phyloP scores from a whole-genome alignment of 2,113 vertebrate genomes.

The Eclectus roratus region DNA sequence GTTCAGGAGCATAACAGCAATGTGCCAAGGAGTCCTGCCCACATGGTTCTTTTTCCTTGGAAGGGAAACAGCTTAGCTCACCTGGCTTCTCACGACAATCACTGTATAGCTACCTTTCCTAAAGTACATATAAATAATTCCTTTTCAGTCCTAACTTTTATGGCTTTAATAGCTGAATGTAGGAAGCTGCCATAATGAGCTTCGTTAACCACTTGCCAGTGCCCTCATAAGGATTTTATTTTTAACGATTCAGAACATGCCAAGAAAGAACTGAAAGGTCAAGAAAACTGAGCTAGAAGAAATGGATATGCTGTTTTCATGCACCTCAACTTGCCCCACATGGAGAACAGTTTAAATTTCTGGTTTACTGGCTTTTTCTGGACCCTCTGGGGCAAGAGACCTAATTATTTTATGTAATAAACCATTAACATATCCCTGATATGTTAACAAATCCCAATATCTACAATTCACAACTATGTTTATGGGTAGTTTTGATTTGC shows the following conservation, averaged over 20 bases:
- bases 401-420: background rate
- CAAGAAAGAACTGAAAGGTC: slow-evolving; percentile 60
- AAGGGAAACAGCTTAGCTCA: background rate
- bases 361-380: background rate
- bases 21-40: background rate
- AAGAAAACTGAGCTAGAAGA: slow-evolving; percentile 57
- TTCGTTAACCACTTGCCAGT: background rate
- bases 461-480: background rate
- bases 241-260: slow-evolving; percentile 59
- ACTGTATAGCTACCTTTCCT: background rate
- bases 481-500: background rate
- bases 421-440: background rate
- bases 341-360: background rate
- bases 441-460: background rate
- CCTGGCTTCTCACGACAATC: background rate
- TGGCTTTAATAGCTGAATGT: background rate
- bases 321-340: background rate
- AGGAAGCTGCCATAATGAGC: background rate
- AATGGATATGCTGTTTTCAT: slow-evolving; percentile 52
- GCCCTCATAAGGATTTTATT: slow-evolving; percentile 67
- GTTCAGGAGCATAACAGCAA: background rate
- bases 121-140: background rate
- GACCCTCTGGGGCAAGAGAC: background rate
- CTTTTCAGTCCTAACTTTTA: background rate
- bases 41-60: accelerated